Percentiles rank a stretch among this genome's conserved stretches.
Evolutionary conservation across 1,140 invertebrate species (phyloP).

Genomic region (Paralvinella palmiformis): DNA sequence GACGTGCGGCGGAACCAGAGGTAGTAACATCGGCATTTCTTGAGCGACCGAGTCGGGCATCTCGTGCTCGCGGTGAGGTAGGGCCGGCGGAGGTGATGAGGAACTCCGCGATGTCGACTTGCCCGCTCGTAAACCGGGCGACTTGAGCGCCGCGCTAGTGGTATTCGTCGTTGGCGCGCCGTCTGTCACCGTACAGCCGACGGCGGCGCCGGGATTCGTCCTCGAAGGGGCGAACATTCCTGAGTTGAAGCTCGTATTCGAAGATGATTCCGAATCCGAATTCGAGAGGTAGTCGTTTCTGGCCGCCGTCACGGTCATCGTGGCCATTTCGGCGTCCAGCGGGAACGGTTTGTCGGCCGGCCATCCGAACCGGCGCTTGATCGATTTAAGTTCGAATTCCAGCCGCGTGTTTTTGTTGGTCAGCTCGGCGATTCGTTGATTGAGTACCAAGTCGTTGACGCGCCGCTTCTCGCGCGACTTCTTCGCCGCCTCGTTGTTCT

Average conservation of each 20-base stretch:
- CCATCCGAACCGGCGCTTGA: conserved; percentile 89
- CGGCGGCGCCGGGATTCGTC: neutral
- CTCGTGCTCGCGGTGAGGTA: too few species aligned
- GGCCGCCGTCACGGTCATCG: too few species aligned
- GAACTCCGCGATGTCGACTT: neutral
- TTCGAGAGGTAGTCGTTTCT: too few species aligned
- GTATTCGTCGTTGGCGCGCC: neutral
- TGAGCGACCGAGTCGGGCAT: too few species aligned
- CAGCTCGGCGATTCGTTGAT: conserved; percentile 85
- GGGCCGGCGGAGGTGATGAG: too few species aligned
- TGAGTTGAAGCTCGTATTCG: too few species aligned
- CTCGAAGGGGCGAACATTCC: too few species aligned
- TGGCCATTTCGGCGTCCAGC: conserved; percentile 8
- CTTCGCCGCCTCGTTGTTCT: conserved; percentile 95
- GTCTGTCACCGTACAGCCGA: neutral
- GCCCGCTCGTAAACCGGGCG: neutral
- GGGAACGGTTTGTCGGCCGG: conserved; percentile 30
- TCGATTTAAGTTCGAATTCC: conserved; percentile 82
- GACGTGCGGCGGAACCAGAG: too few species aligned
- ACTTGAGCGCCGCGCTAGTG: neutral
- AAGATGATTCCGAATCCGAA: too few species aligned
- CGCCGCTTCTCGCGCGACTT: conserved; percentile 88
- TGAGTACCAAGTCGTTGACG: conserved; percentile 93
- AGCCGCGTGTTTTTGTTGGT: conserved; percentile 91
- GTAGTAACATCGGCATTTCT: too few species aligned